These are phyloP conservation scores for Ophion slaviceki DNA, from an alignment of 2,888 invertebrate genomes.

Conservation along the genomic window DNA sequence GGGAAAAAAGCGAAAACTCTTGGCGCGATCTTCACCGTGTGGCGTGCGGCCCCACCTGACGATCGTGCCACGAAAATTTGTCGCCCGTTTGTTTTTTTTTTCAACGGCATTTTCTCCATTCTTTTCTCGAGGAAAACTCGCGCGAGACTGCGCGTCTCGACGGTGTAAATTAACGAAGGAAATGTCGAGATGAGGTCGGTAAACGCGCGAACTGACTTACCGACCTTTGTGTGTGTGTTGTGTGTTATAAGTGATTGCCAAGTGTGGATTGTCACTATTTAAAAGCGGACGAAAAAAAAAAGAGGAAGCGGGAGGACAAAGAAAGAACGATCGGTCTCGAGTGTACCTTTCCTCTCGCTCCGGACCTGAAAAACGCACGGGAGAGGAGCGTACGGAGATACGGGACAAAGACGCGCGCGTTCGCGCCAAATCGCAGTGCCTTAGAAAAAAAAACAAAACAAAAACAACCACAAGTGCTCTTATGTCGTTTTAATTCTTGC, in stretches of 20 bases:
- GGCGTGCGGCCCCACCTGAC: no score
- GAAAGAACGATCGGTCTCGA: slow-evolving; percentile 28
- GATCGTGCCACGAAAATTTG: no score
- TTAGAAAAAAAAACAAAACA: slow-evolving; percentile 46
- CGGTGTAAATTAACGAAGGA: not conserved
- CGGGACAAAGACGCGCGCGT: slow-evolving; percentile 34
- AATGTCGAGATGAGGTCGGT: not conserved
- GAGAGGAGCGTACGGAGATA: slow-evolving; percentile 24
- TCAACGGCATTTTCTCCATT: not conserved
- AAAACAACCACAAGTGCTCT: slow-evolving; percentile 70
- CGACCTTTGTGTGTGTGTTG: not conserved
- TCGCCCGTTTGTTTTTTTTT: not conserved
- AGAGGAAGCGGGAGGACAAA: not conserved
- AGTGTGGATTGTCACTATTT: not conserved
- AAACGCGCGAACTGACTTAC: not conserved
- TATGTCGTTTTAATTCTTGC: slow-evolving; percentile 72
- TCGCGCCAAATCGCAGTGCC: slow-evolving; percentile 64
- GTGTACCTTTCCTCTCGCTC: slow-evolving; percentile 45
- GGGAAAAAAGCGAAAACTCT: not conserved
- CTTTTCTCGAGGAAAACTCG: not conserved
- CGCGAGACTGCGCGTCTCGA: not conserved
- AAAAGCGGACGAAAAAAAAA: not conserved
- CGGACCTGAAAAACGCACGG: slow-evolving; percentile 36
- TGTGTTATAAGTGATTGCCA: not conserved
- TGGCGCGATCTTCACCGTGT: no score